Conservation (phyloP, 1,140 invertebrate species). For the Pseudomyrmex sp. region DNA sequence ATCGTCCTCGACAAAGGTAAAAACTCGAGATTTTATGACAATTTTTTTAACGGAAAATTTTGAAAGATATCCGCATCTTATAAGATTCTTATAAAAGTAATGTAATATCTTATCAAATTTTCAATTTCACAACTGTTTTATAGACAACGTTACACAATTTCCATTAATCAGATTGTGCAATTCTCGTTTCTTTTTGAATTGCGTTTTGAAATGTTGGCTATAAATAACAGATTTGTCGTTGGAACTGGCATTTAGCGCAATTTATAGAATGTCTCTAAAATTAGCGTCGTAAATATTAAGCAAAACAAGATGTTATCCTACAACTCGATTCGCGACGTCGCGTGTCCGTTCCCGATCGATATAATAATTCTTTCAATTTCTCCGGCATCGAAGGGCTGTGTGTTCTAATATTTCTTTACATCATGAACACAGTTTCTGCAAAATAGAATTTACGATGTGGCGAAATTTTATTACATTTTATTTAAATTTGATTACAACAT, state of each 20-base stretch:
- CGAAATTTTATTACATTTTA: neutral
- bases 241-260: neutral
- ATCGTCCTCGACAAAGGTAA: slow-evolving; percentile 21
- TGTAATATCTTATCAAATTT: neutral
- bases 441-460: neutral
- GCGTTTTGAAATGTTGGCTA: neutral
- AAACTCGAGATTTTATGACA: neutral
- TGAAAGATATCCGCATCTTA: neutral
- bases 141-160: neutral
- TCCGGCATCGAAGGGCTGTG: neutral
- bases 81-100: too few species aligned
- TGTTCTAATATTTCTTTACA: neutral
- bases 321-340: slow-evolving; percentile 9
- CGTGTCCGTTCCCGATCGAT: neutral
- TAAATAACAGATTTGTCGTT: neutral
- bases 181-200: neutral
- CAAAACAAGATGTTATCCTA: neutral
- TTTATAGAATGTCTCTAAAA: neutral
- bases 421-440: neutral
- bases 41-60: neutral
- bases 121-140: neutral
- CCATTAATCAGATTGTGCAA: too few species aligned
- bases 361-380: neutral
- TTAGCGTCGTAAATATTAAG: neutral
- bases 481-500: too few species aligned